A percentile compares a stretch with the other conserved stretches of the same genome.
Conservation (phyloP, 2,113 vertebrate genomes). For the Carassius auratus region DNA sequence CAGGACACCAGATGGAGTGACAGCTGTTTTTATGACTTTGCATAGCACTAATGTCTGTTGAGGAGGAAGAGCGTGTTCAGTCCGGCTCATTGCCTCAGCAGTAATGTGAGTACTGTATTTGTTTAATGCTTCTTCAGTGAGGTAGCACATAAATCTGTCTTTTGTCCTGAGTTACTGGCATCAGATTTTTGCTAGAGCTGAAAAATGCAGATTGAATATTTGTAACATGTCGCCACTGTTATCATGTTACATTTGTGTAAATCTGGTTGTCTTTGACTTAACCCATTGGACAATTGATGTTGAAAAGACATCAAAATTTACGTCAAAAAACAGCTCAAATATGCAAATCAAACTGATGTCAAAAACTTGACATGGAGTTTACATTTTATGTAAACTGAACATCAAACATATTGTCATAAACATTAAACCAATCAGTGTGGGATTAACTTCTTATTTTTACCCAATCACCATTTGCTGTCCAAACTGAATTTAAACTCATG, state of each 20-base stretch:
- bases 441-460: too few species aligned
- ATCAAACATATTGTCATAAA: too few species aligned
- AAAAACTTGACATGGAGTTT: too few species aligned
- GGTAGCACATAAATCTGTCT: neutral
- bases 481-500: too few species aligned
- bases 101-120: slow-evolving; percentile 16
- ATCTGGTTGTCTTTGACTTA: neutral
- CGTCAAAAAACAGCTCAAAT: too few species aligned
- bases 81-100: slow-evolving; percentile 5
- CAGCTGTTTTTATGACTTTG: neutral
- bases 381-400: too few species aligned
- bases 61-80: slow-evolving; percentile 26
- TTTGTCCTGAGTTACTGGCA: neutral
- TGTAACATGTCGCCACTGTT: neutral
- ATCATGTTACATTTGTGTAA: neutral
- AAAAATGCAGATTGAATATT: neutral
- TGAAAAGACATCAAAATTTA: too few species aligned
- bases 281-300: too few species aligned
- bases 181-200: neutral
- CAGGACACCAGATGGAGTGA: neutral
- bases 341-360: too few species aligned
- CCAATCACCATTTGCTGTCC: too few species aligned
- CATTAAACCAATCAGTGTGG: too few species aligned
- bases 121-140: slow-evolving; percentile 12
- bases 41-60: neutral